These are phyloP conservation scores for Eubucco bourcierii DNA, from an alignment of 2,113 vertebrate genomes.

Conservation along the genomic window DNA sequence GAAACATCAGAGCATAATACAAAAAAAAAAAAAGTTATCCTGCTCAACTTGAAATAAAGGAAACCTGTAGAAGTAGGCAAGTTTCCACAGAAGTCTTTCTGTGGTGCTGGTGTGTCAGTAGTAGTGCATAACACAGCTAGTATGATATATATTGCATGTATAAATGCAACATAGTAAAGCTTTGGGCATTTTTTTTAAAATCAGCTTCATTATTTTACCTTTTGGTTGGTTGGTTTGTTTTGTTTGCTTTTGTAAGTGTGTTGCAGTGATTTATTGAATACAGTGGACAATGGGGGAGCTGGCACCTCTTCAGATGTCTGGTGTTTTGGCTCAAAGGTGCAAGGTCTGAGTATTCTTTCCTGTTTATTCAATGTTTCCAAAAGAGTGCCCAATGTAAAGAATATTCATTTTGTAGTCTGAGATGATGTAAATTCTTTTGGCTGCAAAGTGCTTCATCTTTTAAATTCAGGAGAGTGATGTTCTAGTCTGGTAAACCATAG, in stretches of 20 bases:
- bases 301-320: background rate
- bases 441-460: background rate
- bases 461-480: slow-evolving; percentile 9
- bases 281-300: background rate
- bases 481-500: background rate
- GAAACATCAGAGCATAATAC: background rate
- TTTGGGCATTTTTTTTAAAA: background rate
- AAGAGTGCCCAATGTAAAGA: background rate
- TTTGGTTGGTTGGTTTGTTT: background rate
- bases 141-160: background rate
- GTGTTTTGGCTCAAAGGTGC: background rate
- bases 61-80: background rate
- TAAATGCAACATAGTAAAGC: background rate
- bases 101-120: background rate
- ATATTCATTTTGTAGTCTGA: background rate
- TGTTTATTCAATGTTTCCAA: background rate
- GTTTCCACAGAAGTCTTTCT: background rate
- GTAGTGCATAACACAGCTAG: background rate
- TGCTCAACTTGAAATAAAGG: slow-evolving; percentile 13
- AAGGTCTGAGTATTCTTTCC: background rate
- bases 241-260: background rate
- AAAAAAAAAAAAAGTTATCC: background rate
- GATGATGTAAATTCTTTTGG: background rate
- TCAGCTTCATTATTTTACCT: background rate
- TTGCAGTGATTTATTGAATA: background rate